A percentile compares a stretch with the other conserved stretches of the same genome.
Conservation (phyloP, 1,140 invertebrate genomes). For the Drosophila burlai region DNA sequence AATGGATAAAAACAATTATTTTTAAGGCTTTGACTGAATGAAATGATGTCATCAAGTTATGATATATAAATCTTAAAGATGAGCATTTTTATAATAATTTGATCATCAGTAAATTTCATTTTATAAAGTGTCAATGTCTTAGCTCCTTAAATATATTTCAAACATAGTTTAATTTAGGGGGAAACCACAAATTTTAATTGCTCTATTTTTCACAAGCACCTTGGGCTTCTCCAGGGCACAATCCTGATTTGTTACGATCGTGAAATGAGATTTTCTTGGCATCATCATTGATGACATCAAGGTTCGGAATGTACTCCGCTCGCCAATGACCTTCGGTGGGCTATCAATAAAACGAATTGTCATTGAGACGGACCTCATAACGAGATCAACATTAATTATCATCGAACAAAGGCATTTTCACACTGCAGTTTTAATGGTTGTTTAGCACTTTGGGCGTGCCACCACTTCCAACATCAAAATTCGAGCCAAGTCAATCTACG, state of each 20-base stretch:
- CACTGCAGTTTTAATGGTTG: constrained; percentile 39
- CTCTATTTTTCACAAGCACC: background rate
- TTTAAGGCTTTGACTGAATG: background rate
- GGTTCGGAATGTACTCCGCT: constrained; percentile 2
- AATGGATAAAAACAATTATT: background rate
- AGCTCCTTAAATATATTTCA: background rate
- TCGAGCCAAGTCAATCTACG: background rate
- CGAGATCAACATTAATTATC: constrained; percentile 52
- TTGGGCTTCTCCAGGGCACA: background rate
- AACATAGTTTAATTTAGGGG: background rate
- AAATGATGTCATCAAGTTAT: no score
- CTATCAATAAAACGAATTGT: constrained; percentile 34
- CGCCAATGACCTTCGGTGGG: constrained; percentile 15
- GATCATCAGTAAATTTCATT: background rate
- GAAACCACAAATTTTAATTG: background rate
- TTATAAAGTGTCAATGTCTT: background rate
- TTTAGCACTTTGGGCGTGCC: constrained; percentile 51
- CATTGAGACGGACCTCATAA: constrained; percentile 32
- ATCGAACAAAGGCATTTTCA: constrained; percentile 44
- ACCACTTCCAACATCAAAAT: background rate
- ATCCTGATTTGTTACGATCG: background rate
- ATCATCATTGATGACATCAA: constrained; percentile 10
- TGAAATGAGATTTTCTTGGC: constrained; percentile 2
- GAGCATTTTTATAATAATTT: background rate
- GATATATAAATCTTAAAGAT: background rate